Percentiles rank a stretch among this genome's conserved stretches.
These are phyloP conservation scores for Notothenia coriiceps DNA, from an alignment of 2,113 vertebrate species.

Conservation along the genomic window DNA sequence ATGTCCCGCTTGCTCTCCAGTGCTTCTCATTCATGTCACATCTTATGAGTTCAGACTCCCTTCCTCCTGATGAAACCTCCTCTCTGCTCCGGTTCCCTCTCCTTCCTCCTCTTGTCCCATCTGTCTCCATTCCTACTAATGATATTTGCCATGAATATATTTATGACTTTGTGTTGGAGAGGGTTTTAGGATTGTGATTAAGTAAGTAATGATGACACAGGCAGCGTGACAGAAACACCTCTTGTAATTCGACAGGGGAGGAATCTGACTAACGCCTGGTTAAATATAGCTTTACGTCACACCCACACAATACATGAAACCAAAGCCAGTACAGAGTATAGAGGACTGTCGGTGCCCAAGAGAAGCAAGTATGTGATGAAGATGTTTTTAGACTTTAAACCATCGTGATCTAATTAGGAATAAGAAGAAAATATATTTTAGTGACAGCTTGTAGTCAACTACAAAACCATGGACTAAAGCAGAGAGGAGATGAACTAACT, in stretches of 20 bases:
- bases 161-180: slow-evolving; percentile 33
- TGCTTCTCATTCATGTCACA: no score
- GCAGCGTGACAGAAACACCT: slow-evolving; percentile 29
- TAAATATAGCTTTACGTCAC: neutral
- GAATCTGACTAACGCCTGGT: neutral
- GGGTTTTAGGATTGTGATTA: slow-evolving; percentile 54
- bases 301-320: neutral
- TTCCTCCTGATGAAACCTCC: neutral
- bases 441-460: neutral
- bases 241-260: slow-evolving; percentile 36
- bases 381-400: neutral
- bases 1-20: no score
- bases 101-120: slow-evolving; percentile 18
- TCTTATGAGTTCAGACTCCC: no score
- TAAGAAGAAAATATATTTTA: neutral
- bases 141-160: slow-evolving; percentile 65
- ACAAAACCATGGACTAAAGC: neutral
- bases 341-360: neutral
- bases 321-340: neutral
- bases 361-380: neutral
- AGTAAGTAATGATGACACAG: slow-evolving; percentile 35
- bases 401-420: neutral
- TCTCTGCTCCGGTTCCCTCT: neutral
- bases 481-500: neutral
- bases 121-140: slow-evolving; percentile 46